Base-by-base conservation (phyloP, 2,888 invertebrate species). In the Drosophila helvetica region DNA sequence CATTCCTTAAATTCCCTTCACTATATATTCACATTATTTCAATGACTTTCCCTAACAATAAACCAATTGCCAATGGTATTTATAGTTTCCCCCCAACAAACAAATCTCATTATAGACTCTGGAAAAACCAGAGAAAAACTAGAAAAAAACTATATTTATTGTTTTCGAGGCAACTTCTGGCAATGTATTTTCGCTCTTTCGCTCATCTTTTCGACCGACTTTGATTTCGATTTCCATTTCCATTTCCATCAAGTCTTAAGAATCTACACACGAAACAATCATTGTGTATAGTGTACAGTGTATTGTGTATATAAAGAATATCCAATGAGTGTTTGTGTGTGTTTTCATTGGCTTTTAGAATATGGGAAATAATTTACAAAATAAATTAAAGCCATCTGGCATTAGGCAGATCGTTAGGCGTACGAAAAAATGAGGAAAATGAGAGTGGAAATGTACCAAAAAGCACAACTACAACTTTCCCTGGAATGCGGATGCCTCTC, bases 311-410 rank as follows among this genome's bases (percentile, higher is more conserved):
- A 56, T 48, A 69, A 43, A 47, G 47, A 47, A 47, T 65, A 18
- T 30, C 17, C 55, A 30, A 22, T 27, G 65, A 38, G 27, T 42
- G 12, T 12, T 5, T 0, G 38, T 38, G 38, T 70, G 76, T 75
- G 73, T 83, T 87, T 85, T 72, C 67, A 66, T 69, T 81, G 69
- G 89, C 50, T 89, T 87, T 89, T 38, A 38, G 38, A 89, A 83
- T 89, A 87, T 83, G 70, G 82, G 74, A 83, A 83, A 83, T 88
- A 87, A 71, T 71, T 85, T 87, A 81, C 74, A 87, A 89, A 89
- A 83, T 87, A 83, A 83, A 83, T 83, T 89, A 89, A 89, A 81
- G 83, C 83, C 83, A 83, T 83, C 89, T 83, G 83, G 83, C 79
- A 81, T 77, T 86, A 85, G 38, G 67, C 88, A 80, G 69, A 69